Evolutionary conservation across 2,888 invertebrate genomes (phyloP).

Genomic region (Leptarthrus brevirostris): DNA sequence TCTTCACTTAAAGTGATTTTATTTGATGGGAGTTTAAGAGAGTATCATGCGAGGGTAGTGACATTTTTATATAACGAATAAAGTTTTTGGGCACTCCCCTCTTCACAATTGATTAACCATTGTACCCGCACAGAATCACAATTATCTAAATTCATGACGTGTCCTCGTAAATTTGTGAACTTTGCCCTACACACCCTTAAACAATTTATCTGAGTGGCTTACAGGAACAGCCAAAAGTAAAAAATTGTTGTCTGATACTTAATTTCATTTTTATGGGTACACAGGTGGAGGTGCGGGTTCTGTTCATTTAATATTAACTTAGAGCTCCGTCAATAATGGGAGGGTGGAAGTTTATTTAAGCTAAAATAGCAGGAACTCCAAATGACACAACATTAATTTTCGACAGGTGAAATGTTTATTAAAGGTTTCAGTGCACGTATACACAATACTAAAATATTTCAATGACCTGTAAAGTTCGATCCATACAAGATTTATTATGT

Average conservation of each 20-base stretch:
- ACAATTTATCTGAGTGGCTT: conserved; percentile 8
- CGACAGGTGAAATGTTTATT: background rate
- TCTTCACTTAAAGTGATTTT: conserved; percentile 5
- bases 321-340: background rate
- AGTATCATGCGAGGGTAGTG: conserved; percentile 1
- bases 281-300: background rate
- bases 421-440: too few relatives aligned
- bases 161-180: conserved; percentile 10
- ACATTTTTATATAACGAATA: background rate
- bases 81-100: background rate
- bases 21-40: background rate
- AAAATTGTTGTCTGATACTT: conserved; percentile 14
- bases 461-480: too few relatives aligned
- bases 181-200: background rate
- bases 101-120: conserved; percentile 19
- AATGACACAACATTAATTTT: conserved; percentile 5
- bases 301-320: background rate
- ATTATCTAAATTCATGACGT: conserved; percentile 15
- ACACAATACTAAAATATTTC: too few relatives aligned
- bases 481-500: too few relatives aligned
- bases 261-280: conserved; percentile 25
- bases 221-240: background rate
- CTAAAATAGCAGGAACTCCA: background rate
- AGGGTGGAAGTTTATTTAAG: background rate
- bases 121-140: conserved; percentile 19